These are phyloP conservation scores for Rhagophthalmus giganteus DNA, from an alignment of 2,888 invertebrate genomes.

Conservation along the genomic window DNA sequence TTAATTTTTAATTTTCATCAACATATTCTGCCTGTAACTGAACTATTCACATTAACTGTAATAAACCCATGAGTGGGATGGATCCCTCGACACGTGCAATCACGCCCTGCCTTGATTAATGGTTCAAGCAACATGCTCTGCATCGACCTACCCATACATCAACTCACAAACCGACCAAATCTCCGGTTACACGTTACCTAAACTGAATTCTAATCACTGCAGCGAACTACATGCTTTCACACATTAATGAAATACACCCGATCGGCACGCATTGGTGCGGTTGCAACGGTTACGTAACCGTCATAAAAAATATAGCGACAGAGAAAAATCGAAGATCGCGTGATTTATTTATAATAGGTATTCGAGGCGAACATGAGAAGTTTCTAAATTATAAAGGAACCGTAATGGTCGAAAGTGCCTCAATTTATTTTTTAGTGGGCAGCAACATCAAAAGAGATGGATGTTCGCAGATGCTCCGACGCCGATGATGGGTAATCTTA, in stretches of 20 bases:
- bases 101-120: conserved; percentile 52
- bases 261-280: background rate
- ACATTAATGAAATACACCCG: background rate
- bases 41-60: conserved; percentile 34
- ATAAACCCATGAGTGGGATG: conserved; percentile 42
- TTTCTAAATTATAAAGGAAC: background rate
- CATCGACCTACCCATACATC: conserved; percentile 53
- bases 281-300: too few species aligned
- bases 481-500: conserved; percentile 26
- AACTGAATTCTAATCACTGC: conserved; percentile 36
- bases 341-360: background rate
- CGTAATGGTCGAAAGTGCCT: conserved; percentile 7
- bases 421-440: conserved; percentile 25
- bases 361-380: too few species aligned
- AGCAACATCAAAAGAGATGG: conserved; percentile 24
- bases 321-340: background rate
- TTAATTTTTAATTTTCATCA: conserved; percentile 19
- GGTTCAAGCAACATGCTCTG: conserved; percentile 49
- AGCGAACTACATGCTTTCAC: conserved; percentile 15
- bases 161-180: conserved; percentile 43
- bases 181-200: conserved; percentile 42
- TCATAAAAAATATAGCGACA: background rate
- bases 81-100: conserved; percentile 44
- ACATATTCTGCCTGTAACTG: conserved; percentile 10
- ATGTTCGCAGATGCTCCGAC: conserved; percentile 28